Percentiles rank a stretch among this genome's conserved stretches.
Evolutionary conservation across 1,140 invertebrate genomes (phyloP).

Genomic region (Papilio machaon): DNA sequence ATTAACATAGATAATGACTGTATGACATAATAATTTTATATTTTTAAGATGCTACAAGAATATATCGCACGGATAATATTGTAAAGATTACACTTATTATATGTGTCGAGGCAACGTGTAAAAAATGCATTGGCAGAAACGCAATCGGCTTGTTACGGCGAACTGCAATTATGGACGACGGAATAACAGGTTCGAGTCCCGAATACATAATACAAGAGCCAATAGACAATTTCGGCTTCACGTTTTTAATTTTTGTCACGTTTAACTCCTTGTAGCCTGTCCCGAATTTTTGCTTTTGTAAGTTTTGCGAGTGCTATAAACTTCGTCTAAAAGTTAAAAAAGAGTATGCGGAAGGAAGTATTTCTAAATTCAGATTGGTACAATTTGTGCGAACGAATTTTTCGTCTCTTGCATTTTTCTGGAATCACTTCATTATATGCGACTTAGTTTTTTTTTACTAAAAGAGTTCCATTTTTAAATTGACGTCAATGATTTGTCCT

Average conservation of each 20-base stretch:
- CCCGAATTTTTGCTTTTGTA: conserved; percentile 8
- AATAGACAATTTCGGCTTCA: conserved; percentile 14
- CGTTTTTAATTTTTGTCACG: conserved; percentile 25
- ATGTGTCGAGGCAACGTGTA: neutral
- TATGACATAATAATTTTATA: neutral
- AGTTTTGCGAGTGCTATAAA: neutral
- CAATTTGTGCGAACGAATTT: neutral
- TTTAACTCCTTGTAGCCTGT: neutral
- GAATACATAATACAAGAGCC: conserved; percentile 19
- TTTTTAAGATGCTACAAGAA: neutral
- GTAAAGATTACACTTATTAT: conserved; percentile 1
- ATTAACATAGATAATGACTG: too few species aligned
- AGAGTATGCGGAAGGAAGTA: neutral
- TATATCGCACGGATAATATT: neutral
- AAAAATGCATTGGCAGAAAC: conserved; percentile 25
- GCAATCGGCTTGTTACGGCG: conserved; percentile 24
- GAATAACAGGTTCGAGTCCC: conserved; percentile 5
- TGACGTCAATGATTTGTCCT: neutral
- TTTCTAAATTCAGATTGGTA: neutral
- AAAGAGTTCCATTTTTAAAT: neutral
- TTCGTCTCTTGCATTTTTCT: neutral
- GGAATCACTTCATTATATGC: neutral
- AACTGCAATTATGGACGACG: conserved; percentile 19
- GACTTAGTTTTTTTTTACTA: neutral
- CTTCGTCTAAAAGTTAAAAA: neutral